Evolutionary conservation across 1,140 invertebrate species (phyloP).

Genomic region (Formica selysi): DNA sequence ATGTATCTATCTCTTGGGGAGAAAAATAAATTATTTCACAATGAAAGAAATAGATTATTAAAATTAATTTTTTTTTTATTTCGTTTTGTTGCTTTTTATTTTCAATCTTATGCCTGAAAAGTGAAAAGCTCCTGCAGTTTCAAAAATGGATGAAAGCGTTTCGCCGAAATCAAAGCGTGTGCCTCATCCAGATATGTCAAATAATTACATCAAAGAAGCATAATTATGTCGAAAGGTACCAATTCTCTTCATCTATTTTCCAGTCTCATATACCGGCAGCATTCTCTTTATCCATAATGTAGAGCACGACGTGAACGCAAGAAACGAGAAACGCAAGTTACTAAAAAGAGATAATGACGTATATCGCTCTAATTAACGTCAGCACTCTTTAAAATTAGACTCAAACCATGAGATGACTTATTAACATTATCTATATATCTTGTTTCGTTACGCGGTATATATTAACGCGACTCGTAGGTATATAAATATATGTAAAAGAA

Average conservation of each 20-base stretch:
- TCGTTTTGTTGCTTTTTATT: background rate
- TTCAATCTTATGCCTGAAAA: background rate
- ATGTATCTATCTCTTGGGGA: background rate
- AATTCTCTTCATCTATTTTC: slow-evolving; percentile 37
- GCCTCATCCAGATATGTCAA: slow-evolving; percentile 24
- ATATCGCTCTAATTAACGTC: slow-evolving; percentile 53
- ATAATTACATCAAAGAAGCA: slow-evolving; percentile 59
- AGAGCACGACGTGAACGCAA: slow-evolving; percentile 20
- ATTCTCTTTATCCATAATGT: slow-evolving; percentile 15
- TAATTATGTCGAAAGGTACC: slow-evolving; percentile 42
- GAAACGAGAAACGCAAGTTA: slow-evolving; percentile 30
- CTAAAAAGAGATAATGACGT: slow-evolving; percentile 57
- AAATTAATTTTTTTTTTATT: background rate
- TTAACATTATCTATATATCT: slow-evolving; percentile 26
- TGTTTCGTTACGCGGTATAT: background rate
- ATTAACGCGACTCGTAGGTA: background rate
- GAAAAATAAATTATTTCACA: background rate
- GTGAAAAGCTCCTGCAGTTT: background rate
- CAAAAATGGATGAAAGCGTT: slow-evolving; percentile 19
- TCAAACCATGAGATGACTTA: slow-evolving; percentile 38
- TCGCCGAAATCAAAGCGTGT: background rate
- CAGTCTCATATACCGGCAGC: background rate
- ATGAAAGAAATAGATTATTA: background rate
- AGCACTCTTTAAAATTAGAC: slow-evolving; percentile 30
- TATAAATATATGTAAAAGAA: background rate